Percentiles rank a stretch among this genome's conserved stretches.
These are phyloP conservation scores for Melozone crissalis DNA, from an alignment of 2,113 vertebrate genomes.

Conservation along the genomic window DNA sequence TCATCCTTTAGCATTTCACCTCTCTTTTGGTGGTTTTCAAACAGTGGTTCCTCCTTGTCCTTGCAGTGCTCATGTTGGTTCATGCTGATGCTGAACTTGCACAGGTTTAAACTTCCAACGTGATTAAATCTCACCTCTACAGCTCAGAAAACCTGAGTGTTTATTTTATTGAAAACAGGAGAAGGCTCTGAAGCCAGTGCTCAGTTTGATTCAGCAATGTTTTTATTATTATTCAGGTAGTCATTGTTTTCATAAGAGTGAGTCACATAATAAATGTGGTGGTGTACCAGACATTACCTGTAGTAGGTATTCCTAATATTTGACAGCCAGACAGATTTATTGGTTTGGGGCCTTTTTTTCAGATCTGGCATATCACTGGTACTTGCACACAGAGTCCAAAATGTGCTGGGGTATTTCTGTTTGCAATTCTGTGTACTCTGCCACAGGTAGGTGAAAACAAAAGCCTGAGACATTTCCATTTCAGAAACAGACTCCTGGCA, in stretches of 20 bases:
- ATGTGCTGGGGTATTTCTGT: neutral
- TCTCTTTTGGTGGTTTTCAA: neutral
- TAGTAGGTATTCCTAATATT: neutral
- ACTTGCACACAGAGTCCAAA: neutral
- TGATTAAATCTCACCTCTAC: neutral
- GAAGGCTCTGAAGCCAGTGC: neutral
- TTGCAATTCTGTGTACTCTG: neutral
- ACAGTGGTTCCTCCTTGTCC: neutral
- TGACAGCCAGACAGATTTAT: neutral
- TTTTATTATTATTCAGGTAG: neutral
- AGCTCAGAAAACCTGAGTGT: neutral
- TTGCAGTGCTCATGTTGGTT: neutral
- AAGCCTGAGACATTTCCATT: neutral
- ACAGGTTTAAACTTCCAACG: neutral
- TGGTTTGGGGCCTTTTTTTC: neutral
- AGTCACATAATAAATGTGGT: neutral
- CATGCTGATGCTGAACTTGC: neutral
- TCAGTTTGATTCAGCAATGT: neutral
- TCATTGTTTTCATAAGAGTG: neutral
- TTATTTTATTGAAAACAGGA: slow-evolving; percentile 22
- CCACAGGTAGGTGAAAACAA: neutral
- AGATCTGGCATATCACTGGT: neutral
- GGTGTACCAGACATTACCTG: neutral
- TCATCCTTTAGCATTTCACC: neutral
- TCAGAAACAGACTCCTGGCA: neutral